Conservation (phyloP, 2,797 vertebrate species). For the Meriones psammophilus region DNA sequence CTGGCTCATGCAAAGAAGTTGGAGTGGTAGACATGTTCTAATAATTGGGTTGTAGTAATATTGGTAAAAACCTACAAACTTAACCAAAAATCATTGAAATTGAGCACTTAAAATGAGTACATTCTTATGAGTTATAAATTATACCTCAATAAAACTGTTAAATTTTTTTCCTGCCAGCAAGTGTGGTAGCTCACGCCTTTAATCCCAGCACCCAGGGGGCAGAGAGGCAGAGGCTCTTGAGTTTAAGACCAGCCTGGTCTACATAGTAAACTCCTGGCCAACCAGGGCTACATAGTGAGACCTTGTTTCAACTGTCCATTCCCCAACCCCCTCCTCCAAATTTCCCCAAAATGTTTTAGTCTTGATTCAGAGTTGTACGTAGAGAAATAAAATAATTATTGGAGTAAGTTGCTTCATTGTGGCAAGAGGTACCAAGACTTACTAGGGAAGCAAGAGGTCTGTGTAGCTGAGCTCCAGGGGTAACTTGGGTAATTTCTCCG, state of each 20-base stretch:
- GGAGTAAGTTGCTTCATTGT: conserved; percentile 43
- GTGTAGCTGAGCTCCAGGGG: not conserved
- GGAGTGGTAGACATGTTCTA: not conserved
- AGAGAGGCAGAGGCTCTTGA: not conserved
- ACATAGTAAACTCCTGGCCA: not conserved
- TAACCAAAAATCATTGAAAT: conserved; percentile 33
- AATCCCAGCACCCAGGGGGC: not conserved
- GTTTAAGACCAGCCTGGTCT: not conserved
- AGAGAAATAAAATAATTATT: conserved; percentile 35
- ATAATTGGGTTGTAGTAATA: not conserved
- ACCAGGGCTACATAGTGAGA: not conserved
- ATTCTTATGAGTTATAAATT: conserved; percentile 32
- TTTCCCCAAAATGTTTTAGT: not conserved
- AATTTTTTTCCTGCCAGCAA: not conserved
- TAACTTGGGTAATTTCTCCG: not conserved
- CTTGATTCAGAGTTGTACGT: not conserved
- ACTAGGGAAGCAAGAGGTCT: not conserved
- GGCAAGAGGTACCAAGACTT: not conserved
- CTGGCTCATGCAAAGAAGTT: not conserved
- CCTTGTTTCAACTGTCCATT: not conserved
- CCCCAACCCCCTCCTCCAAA: not conserved
- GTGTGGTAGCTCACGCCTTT: not conserved
- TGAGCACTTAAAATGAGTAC: not conserved
- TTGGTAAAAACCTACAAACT: not conserved
- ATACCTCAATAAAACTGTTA: not conserved